These are phyloP conservation scores for Tachuris rubrigastra DNA, from an alignment of 2,113 vertebrate genomes.

Conservation along the genomic window DNA sequence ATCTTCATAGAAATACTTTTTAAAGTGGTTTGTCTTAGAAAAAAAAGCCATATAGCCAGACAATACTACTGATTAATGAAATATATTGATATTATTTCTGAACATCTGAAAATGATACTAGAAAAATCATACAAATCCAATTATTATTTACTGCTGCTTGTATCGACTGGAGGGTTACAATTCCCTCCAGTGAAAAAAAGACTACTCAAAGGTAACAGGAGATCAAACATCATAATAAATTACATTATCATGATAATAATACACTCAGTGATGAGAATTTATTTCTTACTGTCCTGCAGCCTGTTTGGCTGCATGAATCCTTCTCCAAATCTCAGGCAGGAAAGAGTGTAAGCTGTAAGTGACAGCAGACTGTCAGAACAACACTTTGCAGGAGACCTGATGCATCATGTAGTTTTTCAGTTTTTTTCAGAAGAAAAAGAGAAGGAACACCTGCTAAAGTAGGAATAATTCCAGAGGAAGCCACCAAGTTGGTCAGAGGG, in stretches of 20 bases:
- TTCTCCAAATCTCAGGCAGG: not conserved
- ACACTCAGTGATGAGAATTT: not conserved
- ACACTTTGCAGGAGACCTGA: not conserved
- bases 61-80: not conserved
- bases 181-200: not conserved
- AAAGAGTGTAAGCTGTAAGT: not conserved
- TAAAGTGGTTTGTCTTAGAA: not conserved
- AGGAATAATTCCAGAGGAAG: not conserved
- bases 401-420: not conserved
- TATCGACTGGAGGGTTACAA: not conserved
- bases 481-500: not conserved
- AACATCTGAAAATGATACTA: not conserved
- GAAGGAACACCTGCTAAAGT: not conserved
- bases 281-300: not conserved
- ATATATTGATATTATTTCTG: not conserved
- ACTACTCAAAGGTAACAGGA: not conserved
- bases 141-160: not conserved
- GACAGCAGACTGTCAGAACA: not conserved
- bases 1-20: not conserved
- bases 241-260: not conserved
- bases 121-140: not conserved
- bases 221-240: not conserved
- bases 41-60: not conserved
- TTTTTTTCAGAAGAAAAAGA: not conserved
- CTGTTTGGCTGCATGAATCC: not conserved